Evolutionary conservation across 92 coral and sea anemone species (phyloP).

Genomic region (Porites rus): DNA sequence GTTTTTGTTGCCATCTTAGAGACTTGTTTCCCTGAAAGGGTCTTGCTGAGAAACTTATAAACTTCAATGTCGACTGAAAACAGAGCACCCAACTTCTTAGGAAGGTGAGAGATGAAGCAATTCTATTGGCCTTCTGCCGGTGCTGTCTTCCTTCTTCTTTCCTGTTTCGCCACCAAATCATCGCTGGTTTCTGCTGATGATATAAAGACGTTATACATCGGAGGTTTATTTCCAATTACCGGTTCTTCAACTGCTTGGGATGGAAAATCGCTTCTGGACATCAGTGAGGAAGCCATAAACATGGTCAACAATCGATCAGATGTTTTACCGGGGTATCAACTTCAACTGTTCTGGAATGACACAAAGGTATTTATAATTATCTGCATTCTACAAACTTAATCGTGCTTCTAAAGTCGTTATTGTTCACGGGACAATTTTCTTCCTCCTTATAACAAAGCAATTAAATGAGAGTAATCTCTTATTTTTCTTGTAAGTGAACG

Average conservation of each 20-base stretch:
- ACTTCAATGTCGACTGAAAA: background rate
- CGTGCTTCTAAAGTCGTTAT: background rate
- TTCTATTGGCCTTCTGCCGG: background rate
- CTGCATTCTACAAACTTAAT: background rate
- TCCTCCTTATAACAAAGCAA: background rate
- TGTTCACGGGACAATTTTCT: background rate
- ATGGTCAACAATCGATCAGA: slow-evolving; percentile 71
- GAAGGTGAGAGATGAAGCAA: slow-evolving; percentile 11
- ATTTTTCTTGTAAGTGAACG: no score
- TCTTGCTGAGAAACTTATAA: background rate
- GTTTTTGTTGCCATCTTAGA: slow-evolving; percentile 23
- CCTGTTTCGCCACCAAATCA: slow-evolving; percentile 7
- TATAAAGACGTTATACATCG: slow-evolving; percentile 49
- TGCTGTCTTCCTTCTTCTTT: background rate
- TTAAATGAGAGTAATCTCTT: background rate
- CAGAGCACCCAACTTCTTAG: background rate
- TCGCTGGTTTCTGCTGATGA: background rate
- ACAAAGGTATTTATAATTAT: slow-evolving; percentile 69
- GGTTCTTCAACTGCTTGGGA: slow-evolving; percentile 40
- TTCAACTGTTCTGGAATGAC: slow-evolving; percentile 68
- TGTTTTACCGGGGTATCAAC: slow-evolving; percentile 66
- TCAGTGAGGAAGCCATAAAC: slow-evolving; percentile 69
- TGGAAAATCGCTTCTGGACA: slow-evolving; percentile 49
- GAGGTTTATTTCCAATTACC: slow-evolving; percentile 76
- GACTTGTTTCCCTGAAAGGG: background rate